Percentiles rank a stretch among this genome's conserved stretches.
These are phyloP conservation scores for Microchirus variegatus DNA, from an alignment of 2,797 vertebrate genomes.

Conservation along the genomic window DNA sequence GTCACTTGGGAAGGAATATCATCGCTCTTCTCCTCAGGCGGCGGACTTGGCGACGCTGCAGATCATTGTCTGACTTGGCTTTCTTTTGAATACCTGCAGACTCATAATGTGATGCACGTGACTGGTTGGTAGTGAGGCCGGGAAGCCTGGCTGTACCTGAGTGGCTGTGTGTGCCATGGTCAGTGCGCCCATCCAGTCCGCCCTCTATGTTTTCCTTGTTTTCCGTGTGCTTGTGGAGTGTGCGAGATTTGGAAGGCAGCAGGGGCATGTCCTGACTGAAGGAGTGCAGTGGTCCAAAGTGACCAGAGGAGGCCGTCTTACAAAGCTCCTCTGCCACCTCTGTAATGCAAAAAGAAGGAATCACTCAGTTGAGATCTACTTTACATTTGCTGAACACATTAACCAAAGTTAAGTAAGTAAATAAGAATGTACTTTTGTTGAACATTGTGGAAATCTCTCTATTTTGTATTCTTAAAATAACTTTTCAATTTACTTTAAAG, in stretches of 20 bases:
- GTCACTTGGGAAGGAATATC: slow-evolving; percentile 67
- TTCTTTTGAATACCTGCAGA: slow-evolving; percentile 42
- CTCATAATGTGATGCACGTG: slow-evolving; percentile 31
- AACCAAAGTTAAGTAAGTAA: no score
- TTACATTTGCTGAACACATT: neutral
- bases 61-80: neutral
- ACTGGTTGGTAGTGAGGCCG: slow-evolving; percentile 28
- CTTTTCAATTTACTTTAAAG: no score
- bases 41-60: slow-evolving; percentile 67
- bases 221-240: slow-evolving; percentile 93
- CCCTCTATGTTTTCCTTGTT: slow-evolving; percentile 98
- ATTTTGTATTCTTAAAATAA: no score
- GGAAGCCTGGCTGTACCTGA: slow-evolving; percentile 85
- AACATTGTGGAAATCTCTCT: no score
- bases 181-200: slow-evolving; percentile 82
- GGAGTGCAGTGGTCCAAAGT: slow-evolving; percentile 83
- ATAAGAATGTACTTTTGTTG: no score
- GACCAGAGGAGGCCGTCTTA: slow-evolving; percentile 88
- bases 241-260: slow-evolving; percentile 93
- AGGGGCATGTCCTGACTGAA: slow-evolving; percentile 91
- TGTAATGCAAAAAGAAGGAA: slow-evolving; percentile 59
- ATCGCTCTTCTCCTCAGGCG: slow-evolving; percentile 75
- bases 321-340: slow-evolving; percentile 98
- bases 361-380: neutral
- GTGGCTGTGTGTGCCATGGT: slow-evolving; percentile 84